phyloP scores from a whole-genome alignment of 92 coral and sea anemone genomes.

The Desmophyllum pertusum region DNA sequence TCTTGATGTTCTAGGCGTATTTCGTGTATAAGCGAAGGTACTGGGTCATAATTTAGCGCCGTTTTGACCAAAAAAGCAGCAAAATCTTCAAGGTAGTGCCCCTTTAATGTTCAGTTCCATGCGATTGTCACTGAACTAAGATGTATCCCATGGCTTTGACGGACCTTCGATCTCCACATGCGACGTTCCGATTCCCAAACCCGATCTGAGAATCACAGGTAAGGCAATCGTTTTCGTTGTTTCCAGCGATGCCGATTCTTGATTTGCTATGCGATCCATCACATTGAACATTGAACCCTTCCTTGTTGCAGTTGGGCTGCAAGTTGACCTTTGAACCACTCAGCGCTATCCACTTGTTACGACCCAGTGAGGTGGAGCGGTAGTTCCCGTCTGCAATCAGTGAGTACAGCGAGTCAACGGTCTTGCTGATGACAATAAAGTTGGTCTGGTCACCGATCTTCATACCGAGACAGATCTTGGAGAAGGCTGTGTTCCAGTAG shows the following conservation, averaged over 20 bases:
- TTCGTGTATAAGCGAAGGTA: too few species aligned
- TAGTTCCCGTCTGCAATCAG: constrained; percentile 12
- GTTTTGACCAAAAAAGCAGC: too few species aligned
- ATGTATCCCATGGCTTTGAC: background rate
- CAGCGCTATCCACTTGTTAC: constrained; percentile 2
- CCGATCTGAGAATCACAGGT: constrained; percentile 2
- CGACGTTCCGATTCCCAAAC: background rate
- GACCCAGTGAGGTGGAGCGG: constrained; percentile 15
- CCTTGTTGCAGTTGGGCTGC: constrained; percentile 7
- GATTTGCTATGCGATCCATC: background rate
- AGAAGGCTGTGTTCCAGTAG: constrained; percentile 25
- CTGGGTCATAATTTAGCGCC: too few species aligned
- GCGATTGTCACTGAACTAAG: constrained; percentile 1
- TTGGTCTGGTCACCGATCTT: background rate
- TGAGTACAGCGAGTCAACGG: constrained; percentile 17
- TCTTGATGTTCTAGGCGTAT: too few species aligned
- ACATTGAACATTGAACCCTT: constrained; percentile 12
- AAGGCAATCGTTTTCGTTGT: constrained; percentile 6
- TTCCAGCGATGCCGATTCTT: constrained; percentile 14
- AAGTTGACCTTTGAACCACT: background rate
- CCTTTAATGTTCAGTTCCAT: background rate
- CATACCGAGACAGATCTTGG: constrained; percentile 29
- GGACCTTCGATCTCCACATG: background rate
- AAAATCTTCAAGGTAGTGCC: too few species aligned
- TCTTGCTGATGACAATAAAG: background rate